Evolutionary conservation across 2,113 vertebrate species (phyloP).

Genomic region (Perca fluviatilis): DNA sequence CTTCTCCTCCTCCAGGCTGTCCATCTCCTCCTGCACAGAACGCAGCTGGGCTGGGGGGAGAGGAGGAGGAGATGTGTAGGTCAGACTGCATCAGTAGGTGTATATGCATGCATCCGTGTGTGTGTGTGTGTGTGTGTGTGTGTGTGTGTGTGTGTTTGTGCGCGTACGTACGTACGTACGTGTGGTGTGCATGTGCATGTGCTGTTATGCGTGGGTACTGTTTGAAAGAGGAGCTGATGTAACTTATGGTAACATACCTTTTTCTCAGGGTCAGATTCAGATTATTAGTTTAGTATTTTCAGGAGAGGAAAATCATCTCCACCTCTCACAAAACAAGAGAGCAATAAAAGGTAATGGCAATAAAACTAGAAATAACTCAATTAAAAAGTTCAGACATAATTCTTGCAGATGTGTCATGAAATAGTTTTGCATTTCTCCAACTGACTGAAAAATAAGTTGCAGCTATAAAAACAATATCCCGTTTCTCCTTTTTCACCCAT

Average conservation of each 20-base stretch:
- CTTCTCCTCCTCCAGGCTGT: constrained; percentile 89
- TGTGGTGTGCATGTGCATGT: constrained; percentile 18
- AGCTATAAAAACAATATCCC: background rate
- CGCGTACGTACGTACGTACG: constrained; percentile 18
- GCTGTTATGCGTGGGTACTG: constrained; percentile 29
- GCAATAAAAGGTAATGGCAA: background rate
- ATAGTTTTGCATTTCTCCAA: background rate
- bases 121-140: constrained; percentile 32
- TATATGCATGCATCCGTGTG: constrained; percentile 8
- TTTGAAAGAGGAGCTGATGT: constrained; percentile 67
- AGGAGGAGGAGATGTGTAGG: constrained; percentile 37
- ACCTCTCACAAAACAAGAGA: background rate
- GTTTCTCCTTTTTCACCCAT: background rate
- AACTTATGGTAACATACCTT: constrained; percentile 64
- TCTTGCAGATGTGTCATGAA: background rate
- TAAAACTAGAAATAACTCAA: background rate
- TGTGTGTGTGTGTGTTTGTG: constrained; percentile 49
- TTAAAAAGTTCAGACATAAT: background rate
- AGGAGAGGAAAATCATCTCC: constrained; percentile 20
- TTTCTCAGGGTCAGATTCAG: constrained; percentile 30
- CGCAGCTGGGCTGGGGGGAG: constrained; percentile 86
- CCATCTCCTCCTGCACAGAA: constrained; percentile 89
- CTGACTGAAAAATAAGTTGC: background rate
- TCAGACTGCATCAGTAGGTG: constrained; percentile 24
- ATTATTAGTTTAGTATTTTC: constrained; percentile 40